phyloP scores from a whole-genome alignment of 2,888 invertebrate species.

The Cynaeus angustus region DNA sequence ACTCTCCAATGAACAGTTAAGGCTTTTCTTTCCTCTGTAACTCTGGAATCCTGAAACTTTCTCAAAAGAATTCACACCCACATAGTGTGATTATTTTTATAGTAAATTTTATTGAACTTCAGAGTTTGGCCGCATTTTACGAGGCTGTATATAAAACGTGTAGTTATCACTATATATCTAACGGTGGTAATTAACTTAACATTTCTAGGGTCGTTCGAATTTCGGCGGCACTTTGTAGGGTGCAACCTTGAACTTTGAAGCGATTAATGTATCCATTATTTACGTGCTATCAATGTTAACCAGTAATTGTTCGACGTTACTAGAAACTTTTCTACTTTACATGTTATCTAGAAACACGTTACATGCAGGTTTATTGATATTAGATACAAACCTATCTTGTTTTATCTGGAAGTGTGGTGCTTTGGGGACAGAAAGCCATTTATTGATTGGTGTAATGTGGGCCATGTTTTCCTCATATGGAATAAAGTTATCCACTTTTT shows the following conservation, averaged over 20 bases:
- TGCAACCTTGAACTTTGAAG: constrained; percentile 24
- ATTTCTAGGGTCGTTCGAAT: constrained; percentile 18
- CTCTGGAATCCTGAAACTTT: too few relatives aligned
- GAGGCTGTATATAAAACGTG: constrained; percentile 22
- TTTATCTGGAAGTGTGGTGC: constrained; percentile 26
- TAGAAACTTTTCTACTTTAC: constrained; percentile 20
- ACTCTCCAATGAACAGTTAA: too few relatives aligned
- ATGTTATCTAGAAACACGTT: constrained; percentile 19
- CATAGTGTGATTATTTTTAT: not conserved
- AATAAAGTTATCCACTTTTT: constrained; percentile 15
- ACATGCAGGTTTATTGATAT: constrained; percentile 36
- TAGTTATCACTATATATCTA: constrained; percentile 14
- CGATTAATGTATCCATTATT: constrained; percentile 14
- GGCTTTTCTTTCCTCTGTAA: too few relatives aligned
- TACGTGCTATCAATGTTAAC: constrained; percentile 10
- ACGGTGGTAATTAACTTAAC: constrained; percentile 23
- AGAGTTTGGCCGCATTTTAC: constrained; percentile 15
- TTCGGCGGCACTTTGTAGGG: constrained; percentile 28
- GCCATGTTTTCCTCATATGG: constrained; percentile 32
- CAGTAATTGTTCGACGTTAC: constrained; percentile 22
- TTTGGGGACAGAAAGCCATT: constrained; percentile 13
- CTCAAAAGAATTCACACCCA: too few relatives aligned
- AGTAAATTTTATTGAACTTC: constrained; percentile 2
- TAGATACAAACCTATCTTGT: constrained; percentile 15
- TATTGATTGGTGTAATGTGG: constrained; percentile 35